Evolutionary conservation across 1,140 invertebrate species (phyloP).

Genomic region (Anastrepha obliqua): DNA sequence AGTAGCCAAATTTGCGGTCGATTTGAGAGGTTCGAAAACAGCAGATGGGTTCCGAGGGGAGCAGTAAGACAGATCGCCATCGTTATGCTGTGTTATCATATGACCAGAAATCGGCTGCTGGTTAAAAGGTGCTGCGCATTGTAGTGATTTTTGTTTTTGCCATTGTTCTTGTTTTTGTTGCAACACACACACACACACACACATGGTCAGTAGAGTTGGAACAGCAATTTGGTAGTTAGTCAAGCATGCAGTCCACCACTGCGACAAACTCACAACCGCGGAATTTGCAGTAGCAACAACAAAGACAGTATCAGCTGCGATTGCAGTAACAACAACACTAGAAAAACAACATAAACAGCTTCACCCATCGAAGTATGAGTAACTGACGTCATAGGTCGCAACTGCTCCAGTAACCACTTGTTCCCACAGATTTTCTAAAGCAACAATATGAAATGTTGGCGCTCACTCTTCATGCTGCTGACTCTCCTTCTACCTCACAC

Average conservation of each 20-base stretch:
- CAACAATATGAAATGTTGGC: not conserved
- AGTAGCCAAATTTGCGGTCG: constrained; percentile 41
- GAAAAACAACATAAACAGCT: not conserved
- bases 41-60: not conserved
- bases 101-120: constrained; percentile 4
- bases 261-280: not conserved
- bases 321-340: not conserved
- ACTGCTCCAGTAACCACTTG: not conserved
- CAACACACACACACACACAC: not conserved
- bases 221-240: constrained; percentile 21
- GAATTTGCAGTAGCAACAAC: constrained; percentile 5
- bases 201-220: not conserved
- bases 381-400: not conserved
- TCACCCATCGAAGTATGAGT: not conserved
- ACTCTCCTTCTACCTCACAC: too few relatives aligned
- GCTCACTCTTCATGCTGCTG: not conserved
- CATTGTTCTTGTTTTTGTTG: too few relatives aligned
- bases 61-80: not conserved
- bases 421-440: not conserved
- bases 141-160: not conserved
- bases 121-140: not conserved
- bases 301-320: not conserved
- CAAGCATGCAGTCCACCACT: constrained; percentile 10
- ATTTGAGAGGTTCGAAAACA: not conserved
- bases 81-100: not conserved